Base-by-base conservation (phyloP, 2,888 invertebrate species). In the Oscheius sp. region DNA sequence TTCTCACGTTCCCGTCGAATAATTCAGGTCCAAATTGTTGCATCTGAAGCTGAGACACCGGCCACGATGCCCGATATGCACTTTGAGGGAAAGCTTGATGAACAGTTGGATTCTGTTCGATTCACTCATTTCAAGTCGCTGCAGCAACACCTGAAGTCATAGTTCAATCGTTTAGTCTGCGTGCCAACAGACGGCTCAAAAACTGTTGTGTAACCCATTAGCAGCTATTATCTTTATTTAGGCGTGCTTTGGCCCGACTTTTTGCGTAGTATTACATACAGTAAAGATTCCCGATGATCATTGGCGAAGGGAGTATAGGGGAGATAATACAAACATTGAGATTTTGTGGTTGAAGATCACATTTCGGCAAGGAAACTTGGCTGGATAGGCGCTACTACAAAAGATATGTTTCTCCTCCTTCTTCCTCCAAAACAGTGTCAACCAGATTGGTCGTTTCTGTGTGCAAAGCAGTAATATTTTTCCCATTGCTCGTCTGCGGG, bases 371-470 rank as follows among this genome's bases (percentile, higher is more conserved):
- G 42, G 7, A 42, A 42, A 7, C 42, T 42, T 42, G 42, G 11
- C 7, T 53, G 29, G n/a, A 53, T 7, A 53, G 4, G 3, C 3
- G 13, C 11, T 11, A 9, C 53, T 35, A 68, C 37, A 68, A 35
- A 37, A 68, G 68, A 37, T 68, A 53, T 37, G 68, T 68, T n/a
- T 68, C 68, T 55, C 68, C 68, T 37, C 48, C 63, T 33, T 68
- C 68, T 9, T 68, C 68, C n/a, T 55, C 68, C 55, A 68, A 13
- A 35, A 68, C 29, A 7, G 68, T 68, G 35, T 68, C 68, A 35
- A 68, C 55, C 55, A 68, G 21, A 7, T 68, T 63, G 29, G 63
- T 63, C 48, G 48, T 5, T 29, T 63, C 63, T 29, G 63, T 63
- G 7, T 63, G 47, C 63, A 63, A 29, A 21, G 63, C 21, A 5